Evolutionary conservation across 2,797 vertebrate genomes (phyloP), one percentile per base, ranked within the genome.

Genomic region (Parauchenoglanis ngamensis): DNA sequence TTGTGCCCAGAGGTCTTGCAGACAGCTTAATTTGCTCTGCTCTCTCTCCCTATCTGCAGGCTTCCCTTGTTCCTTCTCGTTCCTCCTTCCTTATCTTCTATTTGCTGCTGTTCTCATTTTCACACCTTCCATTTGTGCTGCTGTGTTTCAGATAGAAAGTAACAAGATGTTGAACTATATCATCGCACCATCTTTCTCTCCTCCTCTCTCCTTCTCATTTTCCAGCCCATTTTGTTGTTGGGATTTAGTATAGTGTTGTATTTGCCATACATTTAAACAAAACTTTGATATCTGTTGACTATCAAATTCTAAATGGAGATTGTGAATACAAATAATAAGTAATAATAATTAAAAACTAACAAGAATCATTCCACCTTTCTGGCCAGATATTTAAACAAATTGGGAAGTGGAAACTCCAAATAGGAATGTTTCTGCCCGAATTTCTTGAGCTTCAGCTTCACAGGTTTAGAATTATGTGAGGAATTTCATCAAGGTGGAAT

Each of bases 1-100:
- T 90, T 89, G 31, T 89, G 56, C 87, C 80, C 72, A 54, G 44
- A 68, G 84, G 79, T 88, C 84, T 87, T 89, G 86, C 65, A 65
- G 35, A 63, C 59, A 93, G 91, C 92, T 93, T 94, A 95, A 95
- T 90, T 68, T 93, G 90, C 89, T 93, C 90, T 88, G 87, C 91
- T 89, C 90, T 91, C 89, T 85, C 89, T 90, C 87, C 85, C 89
- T 56, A 54, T 40, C 19, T 81, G 31, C 63, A 44, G 23, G 57
- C 23, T 81, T 63, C 54, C 23, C 52, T 46, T 59, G 54, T 56
- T 87, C 49, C 81, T 23, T 73, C 78, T 72, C 15, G 3, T 82
- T 82, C 25, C 59, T 87, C 46, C 83, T 21, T 85, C 63, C 70
- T 87, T 81, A 61, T 87, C 68, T 75, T 61, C 65, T 72, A 2